These are phyloP conservation scores for Entomobrya proxima DNA, from an alignment of 2,888 invertebrate species.

Conservation along the genomic window DNA sequence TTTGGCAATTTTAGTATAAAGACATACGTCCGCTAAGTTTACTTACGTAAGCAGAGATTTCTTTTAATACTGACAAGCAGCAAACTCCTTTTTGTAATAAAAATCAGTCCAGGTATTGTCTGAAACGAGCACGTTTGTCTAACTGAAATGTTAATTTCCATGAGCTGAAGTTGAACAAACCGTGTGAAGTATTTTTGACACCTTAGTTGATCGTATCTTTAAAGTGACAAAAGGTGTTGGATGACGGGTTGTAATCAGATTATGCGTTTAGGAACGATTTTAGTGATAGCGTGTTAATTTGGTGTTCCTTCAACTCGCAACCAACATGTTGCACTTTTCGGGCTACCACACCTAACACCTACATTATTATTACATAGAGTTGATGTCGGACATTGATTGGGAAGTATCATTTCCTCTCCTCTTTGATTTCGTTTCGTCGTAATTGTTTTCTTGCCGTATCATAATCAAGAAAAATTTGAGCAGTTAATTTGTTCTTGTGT, in stretches of 20 bases:
- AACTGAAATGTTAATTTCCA: not conserved
- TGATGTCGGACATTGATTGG: not conserved
- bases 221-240: slow-evolving; percentile 24
- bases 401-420: not conserved
- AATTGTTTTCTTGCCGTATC: too few species aligned
- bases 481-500: too few species aligned
- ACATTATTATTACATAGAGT: slow-evolving; percentile 32
- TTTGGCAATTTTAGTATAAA: not conserved
- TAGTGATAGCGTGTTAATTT: slow-evolving; percentile 18
- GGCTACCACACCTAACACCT: slow-evolving; percentile 46
- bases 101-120: too few species aligned
- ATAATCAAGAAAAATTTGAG: too few species aligned
- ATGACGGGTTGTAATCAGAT: slow-evolving; percentile 45
- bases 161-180: slow-evolving; percentile 6
- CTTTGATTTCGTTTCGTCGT: too few species aligned
- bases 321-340: slow-evolving; percentile 30
- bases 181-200: not conserved
- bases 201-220: not conserved
- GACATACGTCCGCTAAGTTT: too few species aligned
- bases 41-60: too few species aligned
- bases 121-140: not conserved
- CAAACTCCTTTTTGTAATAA: too few species aligned
- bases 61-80: too few species aligned
- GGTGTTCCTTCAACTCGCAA: slow-evolving; percentile 40
- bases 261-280: slow-evolving; percentile 3